Conservation (phyloP, 2,113 vertebrate genomes). For the Astatoreochromis straeleni region DNA sequence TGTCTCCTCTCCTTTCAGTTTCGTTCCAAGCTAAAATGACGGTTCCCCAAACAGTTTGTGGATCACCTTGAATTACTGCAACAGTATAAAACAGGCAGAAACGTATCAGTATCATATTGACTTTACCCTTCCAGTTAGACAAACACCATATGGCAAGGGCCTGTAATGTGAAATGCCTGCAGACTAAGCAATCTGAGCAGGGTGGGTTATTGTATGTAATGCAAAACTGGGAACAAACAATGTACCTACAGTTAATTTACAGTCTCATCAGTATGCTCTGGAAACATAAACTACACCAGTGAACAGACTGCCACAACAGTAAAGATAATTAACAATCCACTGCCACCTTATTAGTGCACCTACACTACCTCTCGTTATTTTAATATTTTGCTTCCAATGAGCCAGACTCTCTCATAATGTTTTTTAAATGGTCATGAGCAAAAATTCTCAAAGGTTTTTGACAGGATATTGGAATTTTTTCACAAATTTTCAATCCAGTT, state of each 20-base stretch:
- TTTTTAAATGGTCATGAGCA: not conserved
- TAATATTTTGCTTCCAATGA: not conserved
- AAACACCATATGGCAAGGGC: conserved; percentile 40
- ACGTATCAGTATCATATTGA: not conserved
- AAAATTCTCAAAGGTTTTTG: not conserved
- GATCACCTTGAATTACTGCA: conserved; percentile 14
- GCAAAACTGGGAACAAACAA: not conserved
- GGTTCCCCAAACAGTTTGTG: not conserved
- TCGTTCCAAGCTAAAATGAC: conserved; percentile 2
- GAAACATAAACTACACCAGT: not conserved
- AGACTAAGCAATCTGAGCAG: conserved; percentile 1
- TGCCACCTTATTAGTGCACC: not conserved
- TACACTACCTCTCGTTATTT: not conserved
- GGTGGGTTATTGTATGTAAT: not conserved
- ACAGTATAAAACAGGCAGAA: not conserved
- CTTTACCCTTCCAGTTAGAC: not conserved
- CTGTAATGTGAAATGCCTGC: conserved; percentile 27
- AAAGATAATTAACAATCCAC: not conserved
- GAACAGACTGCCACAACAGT: not conserved
- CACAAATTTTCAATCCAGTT: not conserved
- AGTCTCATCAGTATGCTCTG: not conserved
- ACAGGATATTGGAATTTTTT: not conserved
- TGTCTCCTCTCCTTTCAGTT: not conserved
- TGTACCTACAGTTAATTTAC: not conserved
- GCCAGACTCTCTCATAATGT: not conserved